Evolutionary conservation across 2,797 vertebrate genomes (phyloP), one percentile per base, ranked within the genome.

Genomic region (Sandelia bainsii): DNA sequence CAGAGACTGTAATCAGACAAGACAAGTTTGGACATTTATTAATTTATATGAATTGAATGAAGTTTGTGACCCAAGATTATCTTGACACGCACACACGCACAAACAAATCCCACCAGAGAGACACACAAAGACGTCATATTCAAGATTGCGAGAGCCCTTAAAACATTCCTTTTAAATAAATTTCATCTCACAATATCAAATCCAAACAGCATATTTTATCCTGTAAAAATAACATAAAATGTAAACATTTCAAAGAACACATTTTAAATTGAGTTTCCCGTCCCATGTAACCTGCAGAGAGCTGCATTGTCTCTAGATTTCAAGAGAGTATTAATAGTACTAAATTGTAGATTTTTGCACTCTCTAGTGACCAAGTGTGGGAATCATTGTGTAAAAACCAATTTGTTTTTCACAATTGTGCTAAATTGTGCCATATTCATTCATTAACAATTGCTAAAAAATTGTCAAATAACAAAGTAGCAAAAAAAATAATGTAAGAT

Each of bases 11-110:
- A 69, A 48, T 75, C 50, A 82, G 79, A 91, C 86, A 79, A 70
- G 66, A 84, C 84, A 87, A 64, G 79, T 92, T 89, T 89, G 79
- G 83, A 89, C 69, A 72, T 95, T 94, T 95, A 94, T 93, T 95
- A 69, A 89, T 92, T 92, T 74, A 79, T 72, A 91, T 94, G 90
- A 87, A 86, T 68, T 87, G 80, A 90, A 94, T 90, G 88, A 90
- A 75, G 84, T 86, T 85, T 88, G 74, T 91, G 93, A 91, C 73
- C 77, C 69, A 75, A 83, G 69, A 86, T 83, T 78, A 87, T 88
- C 66, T 81, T 79, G 56, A 79, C 68, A 66, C 67, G 10, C 80
- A 22, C 53, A 53, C 69, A 17, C 60, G 59, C 69, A 69, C 75
- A 72, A 69, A 71, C 66, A 75, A 75, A 86, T 80, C 88, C 92